Evolutionary conservation across 2,113 vertebrate species (phyloP).

Genomic region (Pollachius pollachius): DNA sequence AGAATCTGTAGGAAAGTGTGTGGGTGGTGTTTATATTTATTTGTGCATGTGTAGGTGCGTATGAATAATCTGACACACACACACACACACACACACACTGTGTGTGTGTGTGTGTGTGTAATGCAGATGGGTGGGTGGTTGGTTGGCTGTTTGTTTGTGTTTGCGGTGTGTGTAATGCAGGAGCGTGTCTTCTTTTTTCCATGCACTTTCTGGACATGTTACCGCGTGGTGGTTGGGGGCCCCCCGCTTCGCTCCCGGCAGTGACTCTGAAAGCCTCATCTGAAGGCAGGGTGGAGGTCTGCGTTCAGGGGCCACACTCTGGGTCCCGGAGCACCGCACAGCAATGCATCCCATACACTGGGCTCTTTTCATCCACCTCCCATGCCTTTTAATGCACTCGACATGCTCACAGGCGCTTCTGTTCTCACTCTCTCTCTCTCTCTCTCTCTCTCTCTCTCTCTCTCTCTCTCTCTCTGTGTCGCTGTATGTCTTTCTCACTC

Average conservation of each 20-base stretch:
- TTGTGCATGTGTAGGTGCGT: neutral
- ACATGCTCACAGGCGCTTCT: slow-evolving; percentile 20
- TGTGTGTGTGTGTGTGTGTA: neutral
- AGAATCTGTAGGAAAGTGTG: too few species aligned
- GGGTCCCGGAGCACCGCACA: slow-evolving; percentile 5
- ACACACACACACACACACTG: too few species aligned
- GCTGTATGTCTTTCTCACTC: neutral
- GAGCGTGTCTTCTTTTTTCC: neutral
- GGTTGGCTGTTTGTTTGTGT: too few species aligned
- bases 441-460: slow-evolving; percentile 44
- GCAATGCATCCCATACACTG: slow-evolving; percentile 19
- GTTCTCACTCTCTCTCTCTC: slow-evolving; percentile 28
- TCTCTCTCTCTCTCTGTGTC: slow-evolving; percentile 5
- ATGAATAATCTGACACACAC: too few species aligned
- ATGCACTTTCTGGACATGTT: neutral
- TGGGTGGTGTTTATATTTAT: slow-evolving; percentile 13
- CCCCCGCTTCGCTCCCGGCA: slow-evolving; percentile 15
- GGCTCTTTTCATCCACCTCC: slow-evolving; percentile 46
- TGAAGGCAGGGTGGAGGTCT: too few species aligned
- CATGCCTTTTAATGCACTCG: slow-evolving; percentile 40
- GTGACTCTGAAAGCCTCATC: slow-evolving; percentile 12
- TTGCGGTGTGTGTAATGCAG: neutral
- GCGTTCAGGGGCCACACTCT: neutral
- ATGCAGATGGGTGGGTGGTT: neutral
- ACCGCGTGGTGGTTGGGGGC: neutral